These are phyloP conservation scores for Gryllus bimaculatus DNA, from an alignment of 1,140 invertebrate genomes.

Conservation along the genomic window DNA sequence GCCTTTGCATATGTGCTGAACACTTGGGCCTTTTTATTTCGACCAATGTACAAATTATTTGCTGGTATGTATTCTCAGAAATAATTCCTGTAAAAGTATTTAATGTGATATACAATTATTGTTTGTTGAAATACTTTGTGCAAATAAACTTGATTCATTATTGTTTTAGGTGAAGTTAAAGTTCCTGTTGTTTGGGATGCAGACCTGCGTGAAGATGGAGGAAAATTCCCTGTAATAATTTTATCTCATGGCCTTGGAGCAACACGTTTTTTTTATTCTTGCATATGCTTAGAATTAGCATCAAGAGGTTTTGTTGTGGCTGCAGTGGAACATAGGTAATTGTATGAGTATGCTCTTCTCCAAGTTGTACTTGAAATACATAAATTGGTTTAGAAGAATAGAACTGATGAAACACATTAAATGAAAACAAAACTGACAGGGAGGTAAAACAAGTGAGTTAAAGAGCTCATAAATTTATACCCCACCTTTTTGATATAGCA, in stretches of 20 bases:
- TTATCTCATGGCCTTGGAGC: conserved; percentile 59
- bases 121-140: not conserved
- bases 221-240: conserved; percentile 47
- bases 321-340: conserved; percentile 51
- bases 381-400: not conserved
- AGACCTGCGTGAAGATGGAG: conserved; percentile 27
- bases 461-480: no score
- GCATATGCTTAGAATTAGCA: conserved; percentile 49
- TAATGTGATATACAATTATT: not conserved
- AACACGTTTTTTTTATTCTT: conserved; percentile 49
- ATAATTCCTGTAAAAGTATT: not conserved
- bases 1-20: conserved; percentile 44
- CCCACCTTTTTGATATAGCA: no score
- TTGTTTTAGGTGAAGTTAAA: conserved; percentile 34
- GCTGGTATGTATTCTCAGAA: conserved; percentile 31
- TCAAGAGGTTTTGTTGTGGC: conserved; percentile 56
- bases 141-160: not conserved
- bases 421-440: no score
- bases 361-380: not conserved
- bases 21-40: conserved; percentile 38
- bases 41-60: conserved; percentile 38
- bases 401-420: no score
- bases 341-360: not conserved
- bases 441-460: no score
- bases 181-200: conserved; percentile 48